Evolutionary conservation across 2,113 vertebrate genomes (phyloP), one percentile per base, ranked within the genome.

Genomic region (Piliocolobus tephrosceles): DNA sequence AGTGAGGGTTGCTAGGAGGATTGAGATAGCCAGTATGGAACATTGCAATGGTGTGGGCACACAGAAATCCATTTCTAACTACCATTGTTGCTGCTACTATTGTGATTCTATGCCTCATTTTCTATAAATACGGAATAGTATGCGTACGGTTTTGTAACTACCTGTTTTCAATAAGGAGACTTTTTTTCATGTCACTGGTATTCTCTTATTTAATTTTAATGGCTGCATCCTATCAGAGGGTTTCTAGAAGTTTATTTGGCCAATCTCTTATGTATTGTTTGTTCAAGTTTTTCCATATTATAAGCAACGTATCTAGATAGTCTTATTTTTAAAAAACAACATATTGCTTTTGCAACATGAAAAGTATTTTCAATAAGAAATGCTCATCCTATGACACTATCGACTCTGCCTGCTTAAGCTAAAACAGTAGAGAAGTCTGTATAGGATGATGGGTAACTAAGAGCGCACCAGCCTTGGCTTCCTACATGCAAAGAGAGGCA

Each of bases 311-410:
- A 72, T 27, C 45, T 80, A 83, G 70, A n/a, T 38, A 72, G 83
- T 88, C 79, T 43, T 95, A 84, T 43, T 79, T 91, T 11, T 5
- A 32, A 90, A 95, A 58, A 40, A 76, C 68, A 93, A 72, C 23
- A 1, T 32, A 4, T 27, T 70, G 82, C 23, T 96, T 97, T 87
- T 66, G 43, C 57, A 76, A 50, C 2, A 52, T 52, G 78, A 85
- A 96, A 38, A 32, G 27, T 9, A 1, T 91, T 90, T 90, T 73
- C n/a, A 3, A 0, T 76, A 66, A 87, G 66, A 72, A 78, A 43
- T 47, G 13, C n/a, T 9, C 20, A 38, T 40, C 22, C 58, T 17
- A 0, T 64, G 43, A 66, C 40, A 35, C 88, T 17, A 0, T 14
- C 0, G 12, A 57, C 57, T 23, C 9, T 9, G 32, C 38, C 52